Conservation (phyloP, 2,113 vertebrate species). For the Dipodomys merriami region DNA sequence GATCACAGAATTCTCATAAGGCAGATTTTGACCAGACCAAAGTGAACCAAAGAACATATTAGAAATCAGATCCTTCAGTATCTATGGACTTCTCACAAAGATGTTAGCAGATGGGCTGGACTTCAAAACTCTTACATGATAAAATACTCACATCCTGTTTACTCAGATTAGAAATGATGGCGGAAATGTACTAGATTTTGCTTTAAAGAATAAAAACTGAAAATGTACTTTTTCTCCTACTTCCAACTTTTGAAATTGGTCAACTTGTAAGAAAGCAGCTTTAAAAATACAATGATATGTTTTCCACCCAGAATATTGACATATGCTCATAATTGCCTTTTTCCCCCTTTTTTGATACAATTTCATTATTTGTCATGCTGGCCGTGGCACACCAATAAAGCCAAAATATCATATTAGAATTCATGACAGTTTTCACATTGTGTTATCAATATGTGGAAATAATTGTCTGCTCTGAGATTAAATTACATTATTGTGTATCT, state of each 20-base stretch:
- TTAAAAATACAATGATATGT: slow-evolving; percentile 82
- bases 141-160: slow-evolving; percentile 44
- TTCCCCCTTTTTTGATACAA: slow-evolving; percentile 92
- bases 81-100: slow-evolving; percentile 62
- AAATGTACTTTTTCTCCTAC: slow-evolving; percentile 37
- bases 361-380: slow-evolving; percentile 99
- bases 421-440: slow-evolving; percentile 99
- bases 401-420: slow-evolving; percentile 99
- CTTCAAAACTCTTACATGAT: slow-evolving; percentile 68
- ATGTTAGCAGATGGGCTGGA: slow-evolving; percentile 72
- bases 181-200: slow-evolving; percentile 24
- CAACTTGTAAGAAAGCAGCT: slow-evolving; percentile 69
- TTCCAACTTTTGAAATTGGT: slow-evolving; percentile 65
- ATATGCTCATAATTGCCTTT: slow-evolving; percentile 96
- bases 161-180: slow-evolving; percentile 22
- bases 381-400: slow-evolving; percentile 98
- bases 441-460: slow-evolving; percentile 99
- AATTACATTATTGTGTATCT: slow-evolving; percentile 99
- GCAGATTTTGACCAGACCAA: slow-evolving; percentile 58
- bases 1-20: slow-evolving; percentile 58
- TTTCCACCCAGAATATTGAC: slow-evolving; percentile 88
- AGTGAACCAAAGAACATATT: slow-evolving; percentile 45
- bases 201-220: slow-evolving; percentile 56
- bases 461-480: slow-evolving; percentile 99
- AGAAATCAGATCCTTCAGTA: slow-evolving; percentile 56